phyloP scores from a whole-genome alignment of 2,888 invertebrate species.

The Lymantria dispar region DNA sequence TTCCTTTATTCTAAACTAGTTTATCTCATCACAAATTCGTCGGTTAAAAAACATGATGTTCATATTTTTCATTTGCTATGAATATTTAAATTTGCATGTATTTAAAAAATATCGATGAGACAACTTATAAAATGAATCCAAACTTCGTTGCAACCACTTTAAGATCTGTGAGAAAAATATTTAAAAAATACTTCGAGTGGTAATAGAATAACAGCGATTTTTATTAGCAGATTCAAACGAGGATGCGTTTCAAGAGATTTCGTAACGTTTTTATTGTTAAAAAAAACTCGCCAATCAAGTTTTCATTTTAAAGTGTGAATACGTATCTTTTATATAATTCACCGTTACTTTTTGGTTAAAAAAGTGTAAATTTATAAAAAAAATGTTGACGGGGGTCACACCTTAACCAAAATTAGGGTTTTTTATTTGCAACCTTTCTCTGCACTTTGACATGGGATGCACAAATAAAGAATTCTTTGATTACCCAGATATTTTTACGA shows the following conservation, averaged over 20 bases:
- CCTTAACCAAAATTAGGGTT: constrained; percentile 76
- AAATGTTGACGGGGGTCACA: constrained; percentile 79
- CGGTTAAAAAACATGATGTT: constrained; percentile 5
- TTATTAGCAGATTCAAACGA: constrained; percentile 53
- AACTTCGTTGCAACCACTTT: constrained; percentile 19
- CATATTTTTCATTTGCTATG: constrained; percentile 26
- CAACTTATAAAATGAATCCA: not conserved
- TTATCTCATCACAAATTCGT: constrained; percentile 58
- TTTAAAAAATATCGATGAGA: not conserved
- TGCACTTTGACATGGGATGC: constrained; percentile 78
- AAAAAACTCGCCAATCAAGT: constrained; percentile 78
- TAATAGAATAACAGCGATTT: constrained; percentile 50
- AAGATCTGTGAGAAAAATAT: constrained; percentile 67
- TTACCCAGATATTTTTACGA: constrained; percentile 65
- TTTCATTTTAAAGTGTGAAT: constrained; percentile 73
- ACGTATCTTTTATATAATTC: constrained; percentile 64
- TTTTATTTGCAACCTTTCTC: constrained; percentile 73
- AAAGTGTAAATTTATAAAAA: constrained; percentile 73
- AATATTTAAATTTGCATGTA: constrained; percentile 17
- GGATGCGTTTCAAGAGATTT: constrained; percentile 68
- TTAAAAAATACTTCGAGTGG: constrained; percentile 45
- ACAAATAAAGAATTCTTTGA: constrained; percentile 61
- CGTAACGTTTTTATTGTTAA: constrained; percentile 50
- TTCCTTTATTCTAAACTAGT: constrained; percentile 52
- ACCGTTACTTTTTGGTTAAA: constrained; percentile 68